phyloP scores from a whole-genome alignment of 2,113 vertebrate species.

The Protobothrops mucrosquamatus region DNA sequence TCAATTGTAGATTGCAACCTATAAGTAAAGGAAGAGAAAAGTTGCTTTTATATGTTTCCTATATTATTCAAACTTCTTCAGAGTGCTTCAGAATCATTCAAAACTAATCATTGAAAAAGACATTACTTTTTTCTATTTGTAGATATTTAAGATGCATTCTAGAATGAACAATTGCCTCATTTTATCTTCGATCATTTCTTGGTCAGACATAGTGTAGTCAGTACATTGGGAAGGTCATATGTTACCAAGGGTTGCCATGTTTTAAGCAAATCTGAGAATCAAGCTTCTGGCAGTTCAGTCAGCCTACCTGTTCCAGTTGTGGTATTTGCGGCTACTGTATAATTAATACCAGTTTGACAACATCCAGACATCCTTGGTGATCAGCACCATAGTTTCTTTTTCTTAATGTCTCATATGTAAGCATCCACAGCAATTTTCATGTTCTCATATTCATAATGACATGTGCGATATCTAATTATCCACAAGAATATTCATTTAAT shows the following conservation, averaged over 20 bases:
- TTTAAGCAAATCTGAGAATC: not conserved
- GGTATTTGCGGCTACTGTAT: not conserved
- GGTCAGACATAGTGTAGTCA: not conserved
- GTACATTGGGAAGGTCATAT: not conserved
- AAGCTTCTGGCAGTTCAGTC: not conserved
- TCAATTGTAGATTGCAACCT: not conserved
- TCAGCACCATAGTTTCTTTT: not conserved
- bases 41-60: conserved; percentile 8
- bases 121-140: not conserved
- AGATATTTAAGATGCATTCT: not conserved
- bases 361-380: not conserved
- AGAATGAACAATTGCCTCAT: not conserved
- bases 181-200: not conserved
- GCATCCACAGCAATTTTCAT: not conserved
- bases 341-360: not conserved
- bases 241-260: not conserved
- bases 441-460: not conserved
- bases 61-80: conserved; percentile 7
- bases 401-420: not conserved
- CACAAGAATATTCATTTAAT: not conserved
- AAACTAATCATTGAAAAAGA: not conserved
- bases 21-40: not conserved
- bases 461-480: not conserved
- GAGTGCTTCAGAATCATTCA: not conserved
- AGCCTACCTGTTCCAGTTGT: not conserved